Evolutionary conservation across 2,797 vertebrate genomes (phyloP), one percentile per base, ranked within the genome.

Genomic region (Sebastes miniatus): DNA sequence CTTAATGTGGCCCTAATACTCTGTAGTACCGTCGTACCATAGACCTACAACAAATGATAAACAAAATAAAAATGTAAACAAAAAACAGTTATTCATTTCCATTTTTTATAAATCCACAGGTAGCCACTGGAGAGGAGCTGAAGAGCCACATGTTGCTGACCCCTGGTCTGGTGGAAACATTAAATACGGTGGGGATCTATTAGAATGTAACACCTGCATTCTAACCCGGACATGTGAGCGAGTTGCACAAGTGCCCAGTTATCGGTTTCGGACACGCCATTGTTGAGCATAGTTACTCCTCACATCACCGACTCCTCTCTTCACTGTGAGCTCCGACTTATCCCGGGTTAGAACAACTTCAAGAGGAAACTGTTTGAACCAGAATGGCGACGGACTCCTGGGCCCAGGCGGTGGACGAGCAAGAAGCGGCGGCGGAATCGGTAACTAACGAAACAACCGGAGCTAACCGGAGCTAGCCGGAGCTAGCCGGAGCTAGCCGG

Each of bases 301-400:
- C 57, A 24, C 36, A 39, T 13, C 0, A 12, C 34, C 5, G 34
- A 29, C 34, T 80, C 25, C 10, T 13, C 36, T 39, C 36, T 36
- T 29, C 29, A 43, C 54, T 34, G 39, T 34, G 69, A 71, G 20
- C 24, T 47, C 8, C 39, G 5, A 66, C 29, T 80, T 76, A 31
- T 52, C 12, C 13, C 39, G 13, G 13, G 5, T 43, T 4, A n/a
- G 69, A 83, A 32, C 36, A 47, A 67, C 3, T 1, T 0, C 62
- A 72, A 73, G 56, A 77, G 79, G 12, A 69, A 71, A 73, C 52
- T 13, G 36, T 39, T 39, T 52, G 56, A 22, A 47, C 22, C 85
- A 90, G 59, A 43, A 99, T 99, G 98, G 96, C 98, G 72, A 97
- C 98, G 57, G 97, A 99, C 87, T 99, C 98, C 6, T 99, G 97